Conservation (phyloP, 2,113 vertebrate species). For the Megaleporinus macrocephalus region DNA sequence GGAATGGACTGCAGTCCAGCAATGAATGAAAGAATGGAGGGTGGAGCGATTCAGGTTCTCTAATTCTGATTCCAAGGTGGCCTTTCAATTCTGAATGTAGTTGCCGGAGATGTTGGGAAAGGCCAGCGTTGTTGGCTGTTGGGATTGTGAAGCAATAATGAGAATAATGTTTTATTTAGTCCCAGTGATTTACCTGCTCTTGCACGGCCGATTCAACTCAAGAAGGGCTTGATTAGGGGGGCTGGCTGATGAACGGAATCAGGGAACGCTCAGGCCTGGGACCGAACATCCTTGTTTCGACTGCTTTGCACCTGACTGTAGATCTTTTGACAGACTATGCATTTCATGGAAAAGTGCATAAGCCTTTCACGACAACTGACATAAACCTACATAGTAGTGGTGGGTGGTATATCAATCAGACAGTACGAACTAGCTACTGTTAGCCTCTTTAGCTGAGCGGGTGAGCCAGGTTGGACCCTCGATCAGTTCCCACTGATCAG, state of each 20-base stretch:
- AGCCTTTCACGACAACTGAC: no score
- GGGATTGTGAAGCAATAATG: conserved; percentile 16
- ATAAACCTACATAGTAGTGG: no score
- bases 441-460: no score
- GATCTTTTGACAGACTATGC: conserved; percentile 43
- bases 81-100: conserved; percentile 48
- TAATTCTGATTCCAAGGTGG: conserved; percentile 13
- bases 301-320: conserved; percentile 43
- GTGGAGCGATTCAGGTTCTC: not conserved
- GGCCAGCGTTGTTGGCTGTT: not conserved
- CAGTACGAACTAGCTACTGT: no score
- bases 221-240: not conserved
- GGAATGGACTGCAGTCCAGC: not conserved
- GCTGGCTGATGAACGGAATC: conserved; percentile 2
- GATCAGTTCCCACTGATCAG: no score
- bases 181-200: not conserved
- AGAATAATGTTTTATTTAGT: not conserved
- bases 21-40: not conserved
- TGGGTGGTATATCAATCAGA: no score
- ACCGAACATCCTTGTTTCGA: conserved; percentile 15
- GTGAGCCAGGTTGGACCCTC: no score
- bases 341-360: conserved; percentile 41
- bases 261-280: not conserved
- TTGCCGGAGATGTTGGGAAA: conserved; percentile 13
- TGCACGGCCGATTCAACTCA: not conserved